phyloP scores from a whole-genome alignment of 1,140 invertebrate species.

The Drosophila yakuba region DNA sequence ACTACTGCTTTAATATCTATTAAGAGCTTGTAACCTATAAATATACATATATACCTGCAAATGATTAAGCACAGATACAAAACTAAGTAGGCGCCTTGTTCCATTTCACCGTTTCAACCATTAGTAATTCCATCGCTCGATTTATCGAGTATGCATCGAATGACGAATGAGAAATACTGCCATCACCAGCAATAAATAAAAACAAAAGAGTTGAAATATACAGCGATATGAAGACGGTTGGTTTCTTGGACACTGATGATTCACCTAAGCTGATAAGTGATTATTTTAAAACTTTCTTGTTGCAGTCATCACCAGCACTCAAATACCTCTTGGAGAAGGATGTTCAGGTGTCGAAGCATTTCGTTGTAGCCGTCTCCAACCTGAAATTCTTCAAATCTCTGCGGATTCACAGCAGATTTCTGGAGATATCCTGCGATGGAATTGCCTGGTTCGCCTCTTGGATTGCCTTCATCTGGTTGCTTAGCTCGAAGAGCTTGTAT shows the following conservation, averaged over 20 bases:
- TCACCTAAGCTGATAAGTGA: constrained; percentile 8
- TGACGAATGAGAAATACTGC: constrained; percentile 9
- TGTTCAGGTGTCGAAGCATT: constrained; percentile 87
- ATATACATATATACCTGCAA: no score
- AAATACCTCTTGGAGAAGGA: constrained; percentile 86
- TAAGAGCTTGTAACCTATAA: not conserved
- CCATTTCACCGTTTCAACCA: not conserved
- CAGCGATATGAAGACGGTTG: constrained; percentile 30
- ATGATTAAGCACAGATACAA: no score
- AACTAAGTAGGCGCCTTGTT: not conserved
- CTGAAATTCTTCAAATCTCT: constrained; percentile 87
- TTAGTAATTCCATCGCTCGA: not conserved
- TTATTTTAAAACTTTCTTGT: not conserved
- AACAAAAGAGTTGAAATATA: constrained; percentile 16
- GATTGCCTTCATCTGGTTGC: constrained; percentile 89
- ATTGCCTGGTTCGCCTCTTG: constrained; percentile 92
- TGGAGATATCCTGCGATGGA: constrained; percentile 95
- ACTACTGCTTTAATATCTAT: no score
- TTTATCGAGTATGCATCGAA: constrained; percentile 13
- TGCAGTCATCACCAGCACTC: constrained; percentile 26
- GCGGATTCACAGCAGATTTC: constrained; percentile 87
- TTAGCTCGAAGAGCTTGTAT: constrained; percentile 88
- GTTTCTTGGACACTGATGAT: not conserved
- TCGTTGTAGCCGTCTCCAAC: constrained; percentile 87
- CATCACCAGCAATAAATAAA: constrained; percentile 25